Evolutionary conservation across 1,140 invertebrate species (phyloP).

Genomic region (Hydropsyche tenuis): DNA sequence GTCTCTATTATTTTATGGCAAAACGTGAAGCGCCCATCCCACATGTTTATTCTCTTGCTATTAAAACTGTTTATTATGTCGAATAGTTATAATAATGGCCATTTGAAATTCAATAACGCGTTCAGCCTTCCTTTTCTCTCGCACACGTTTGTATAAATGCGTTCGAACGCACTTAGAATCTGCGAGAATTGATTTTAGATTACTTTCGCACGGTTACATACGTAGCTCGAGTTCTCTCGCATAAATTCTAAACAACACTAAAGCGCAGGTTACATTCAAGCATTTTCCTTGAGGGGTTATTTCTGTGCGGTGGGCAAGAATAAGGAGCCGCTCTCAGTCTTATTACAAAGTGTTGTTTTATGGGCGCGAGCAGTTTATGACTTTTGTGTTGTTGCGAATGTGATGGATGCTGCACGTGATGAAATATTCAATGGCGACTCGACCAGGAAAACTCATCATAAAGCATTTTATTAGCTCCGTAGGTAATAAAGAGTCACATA

Average conservation of each 20-base stretch:
- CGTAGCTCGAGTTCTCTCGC: neutral
- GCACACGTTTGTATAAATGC: neutral
- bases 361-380: slow-evolving; percentile 29
- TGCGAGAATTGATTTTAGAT: slow-evolving; percentile 2
- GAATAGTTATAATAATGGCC: neutral
- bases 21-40: neutral
- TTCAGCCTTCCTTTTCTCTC: too few relatives aligned
- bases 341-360: slow-evolving; percentile 41
- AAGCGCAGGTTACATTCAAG: neutral
- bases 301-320: neutral
- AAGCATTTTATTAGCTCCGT: slow-evolving; percentile 26
- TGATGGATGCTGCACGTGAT: slow-evolving; percentile 25
- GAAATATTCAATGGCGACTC: slow-evolving; percentile 23
- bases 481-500: slow-evolving; percentile 19
- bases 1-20: neutral
- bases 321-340: slow-evolving; percentile 14
- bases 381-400: slow-evolving; percentile 32
- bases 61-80: neutral
- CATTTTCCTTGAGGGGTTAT: neutral
- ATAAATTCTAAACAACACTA: slow-evolving; percentile 9
- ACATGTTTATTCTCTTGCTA: neutral
- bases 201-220: neutral
- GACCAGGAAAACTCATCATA: slow-evolving; percentile 24
- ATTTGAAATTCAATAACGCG: slow-evolving; percentile 14
- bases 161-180: neutral